Base-by-base conservation (phyloP, 2,888 invertebrate species). In the Drosophila mettleri region DNA sequence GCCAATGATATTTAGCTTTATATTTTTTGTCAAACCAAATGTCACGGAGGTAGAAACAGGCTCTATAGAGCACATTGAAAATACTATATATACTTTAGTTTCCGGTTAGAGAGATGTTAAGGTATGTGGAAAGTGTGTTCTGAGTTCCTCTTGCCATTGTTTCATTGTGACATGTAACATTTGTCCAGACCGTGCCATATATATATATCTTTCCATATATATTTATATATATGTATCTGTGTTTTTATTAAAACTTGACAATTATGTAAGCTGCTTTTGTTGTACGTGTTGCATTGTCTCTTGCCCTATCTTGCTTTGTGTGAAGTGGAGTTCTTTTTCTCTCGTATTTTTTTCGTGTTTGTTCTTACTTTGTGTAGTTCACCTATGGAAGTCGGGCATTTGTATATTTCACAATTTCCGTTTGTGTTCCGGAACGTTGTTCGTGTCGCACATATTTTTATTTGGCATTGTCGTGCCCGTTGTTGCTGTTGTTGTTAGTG, bases 361-460 rank as follows among this genome's bases (percentile, higher is more conserved):
- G 27, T 27, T 52, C 70, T 16, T 43, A 43, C 6, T 84, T 67
- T 67, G 71, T 81, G 86, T 85, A 73, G 78, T 77, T 74, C 64
- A 82, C 80, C 88, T 87, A 74, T 64, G 73, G 67, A 80, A 77
- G 78, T 59, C 69, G 66, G 84, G 86, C 83, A 86, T 88, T 88
- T 85, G 80, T 88, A 78, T 84, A 80, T 85, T 80, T 86, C 85
- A 86, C 88, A 85, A 85, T 86, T 86, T 85, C 86, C 88, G 88
- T 69, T 80, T 80, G 71, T 75, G 80, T 84, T 88, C 86, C 86
- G 82, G 82, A 78, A 78, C 86, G 77, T 69, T 82, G 72, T 85
- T 78, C 80, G 86, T 83, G 84, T 86, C 86, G 86, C 84, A 82
- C 80, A 82, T 80, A 74, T 82, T 82, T 81, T 75, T 72, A 72